Base-by-base conservation (phyloP, 2,113 vertebrate species). In the Plectropomus leopardus region DNA sequence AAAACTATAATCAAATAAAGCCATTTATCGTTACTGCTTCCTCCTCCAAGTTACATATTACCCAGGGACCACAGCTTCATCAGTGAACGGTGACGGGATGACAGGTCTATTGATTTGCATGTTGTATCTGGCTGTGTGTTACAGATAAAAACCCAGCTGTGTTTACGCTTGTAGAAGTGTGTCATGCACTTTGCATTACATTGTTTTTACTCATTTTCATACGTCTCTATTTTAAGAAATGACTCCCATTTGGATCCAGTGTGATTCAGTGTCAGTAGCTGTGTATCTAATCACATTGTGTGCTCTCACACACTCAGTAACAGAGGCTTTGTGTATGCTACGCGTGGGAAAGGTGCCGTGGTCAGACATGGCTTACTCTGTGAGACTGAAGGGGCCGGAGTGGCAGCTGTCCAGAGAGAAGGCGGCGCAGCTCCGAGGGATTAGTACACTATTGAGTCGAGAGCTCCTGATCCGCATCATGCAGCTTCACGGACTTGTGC, bases 391-490 rank as follows among this genome's bases (percentile, higher is more conserved):
- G 76, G 76, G 54, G 69, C 75, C 48, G 28, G 79, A 83, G 86
- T 68, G 72, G 83, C 86, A 82, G 72, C 79, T 63, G 87, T 84
- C 79, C 69, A 74, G 72, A 86, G 84, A 67, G 64, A 77, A 67
- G 60, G 70, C 30, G 9, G 57, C 32, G 15, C 15, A 65, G 84
- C 85, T 83, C 44, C 3, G 3, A 55, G 64, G 83, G 89, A 90
- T 91, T 93, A 90, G 68, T 19, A 19, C 30, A 58, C 45, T 79
- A 87, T 86, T 83, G 86, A 92, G 71, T 84, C 67, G 42, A 77
- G 74, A 78, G 69, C 61, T 68, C 72, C 80, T 80, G 82, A 86
- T 88, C 80, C 23, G 2, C 75, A 51, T 75, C 85, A 26, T 57
- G 61, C 71, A 83, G 83, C 80, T 76, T 76, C 57, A 11, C 50